Evolutionary conservation across 2,888 invertebrate genomes (phyloP), one percentile per base, ranked within the genome.

Genomic region (Drosophila antonietae): DNA sequence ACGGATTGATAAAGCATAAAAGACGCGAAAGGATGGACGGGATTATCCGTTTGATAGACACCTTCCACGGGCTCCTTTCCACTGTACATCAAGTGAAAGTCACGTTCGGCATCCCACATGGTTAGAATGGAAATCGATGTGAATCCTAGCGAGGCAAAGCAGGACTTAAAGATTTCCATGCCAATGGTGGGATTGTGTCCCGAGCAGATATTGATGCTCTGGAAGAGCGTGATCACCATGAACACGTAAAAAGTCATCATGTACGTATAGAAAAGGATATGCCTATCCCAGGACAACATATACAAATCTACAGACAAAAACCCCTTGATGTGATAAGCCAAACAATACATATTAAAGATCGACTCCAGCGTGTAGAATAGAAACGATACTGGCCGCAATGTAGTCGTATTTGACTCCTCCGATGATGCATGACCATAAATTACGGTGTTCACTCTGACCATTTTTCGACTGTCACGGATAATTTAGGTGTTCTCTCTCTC

Each of bases 141-240:
- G 15, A 80, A 80, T 41, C 49, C 73, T 7, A 47, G 0, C 0
- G 69, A 20, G 0, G 67, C 75, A 0, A 57, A 6, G 10, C 47
- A 53, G 2, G 68, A 18, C 43, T 81, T 80, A 0, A 47, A n/a
- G 2, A 78, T 62, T 18, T 78, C 75, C 53, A n/a, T 10, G 39
- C 3, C 5, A 3, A 81, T 20, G 5, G 31, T 46, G 1, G 68
- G 68, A 9, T 15, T 56, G 10, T 64, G 49, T 1, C 80, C 80
- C 10, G 78, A 78, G 28, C 80, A 80, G 10, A 75, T 41, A n/a
- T 58, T 73, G 12, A 80, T 44, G 62, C 81, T 81, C 58, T 81
- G 73, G 6, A 78, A 78, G 1, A 80, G 57, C 9, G 80, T 81
- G 23, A 69, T 20, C 47, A 81, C 62, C 63, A 75, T 73, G 43